These are phyloP conservation scores for Cheirogaleus medius DNA, from an alignment of 2,113 vertebrate genomes.

Conservation along the genomic window DNA sequence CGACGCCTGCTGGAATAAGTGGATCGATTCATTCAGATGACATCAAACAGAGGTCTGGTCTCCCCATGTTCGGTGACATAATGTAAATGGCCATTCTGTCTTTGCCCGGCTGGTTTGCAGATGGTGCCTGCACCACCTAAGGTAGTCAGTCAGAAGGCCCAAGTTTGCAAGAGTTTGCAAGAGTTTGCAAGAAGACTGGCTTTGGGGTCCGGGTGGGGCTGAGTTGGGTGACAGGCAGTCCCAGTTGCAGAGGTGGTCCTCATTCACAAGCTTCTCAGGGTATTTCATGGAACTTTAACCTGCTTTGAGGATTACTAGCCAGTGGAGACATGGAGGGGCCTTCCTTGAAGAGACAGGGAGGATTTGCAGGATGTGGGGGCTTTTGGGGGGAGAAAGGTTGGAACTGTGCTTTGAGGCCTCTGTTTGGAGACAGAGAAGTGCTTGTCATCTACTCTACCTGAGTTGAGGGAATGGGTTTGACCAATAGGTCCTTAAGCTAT, in stretches of 20 bases:
- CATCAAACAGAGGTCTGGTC: too few species aligned
- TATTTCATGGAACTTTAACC: background rate
- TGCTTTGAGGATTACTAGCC: background rate
- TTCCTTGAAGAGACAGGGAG: background rate
- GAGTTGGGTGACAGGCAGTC: too few species aligned
- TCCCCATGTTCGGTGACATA: too few species aligned
- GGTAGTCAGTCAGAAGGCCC: rapidly evolving
- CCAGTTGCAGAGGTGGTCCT: background rate
- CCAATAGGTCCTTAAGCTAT: background rate
- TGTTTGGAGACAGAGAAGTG: too few species aligned
- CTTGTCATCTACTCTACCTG: background rate
- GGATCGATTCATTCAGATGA: background rate
- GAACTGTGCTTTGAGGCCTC: too few species aligned
- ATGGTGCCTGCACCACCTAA: too few species aligned
- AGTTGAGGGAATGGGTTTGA: background rate
- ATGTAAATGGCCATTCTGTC: rapidly evolving
- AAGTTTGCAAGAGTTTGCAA: rapidly evolving
- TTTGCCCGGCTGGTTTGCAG: background rate
- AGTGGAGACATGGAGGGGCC: background rate
- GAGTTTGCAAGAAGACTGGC: background rate
- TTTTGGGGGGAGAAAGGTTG: background rate
- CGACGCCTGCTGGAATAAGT: too few species aligned
- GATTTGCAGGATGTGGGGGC: rapidly evolving
- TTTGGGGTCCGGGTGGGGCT: background rate
- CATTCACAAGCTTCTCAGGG: rapidly evolving